Evolutionary conservation across 2,797 vertebrate species (phyloP), one percentile per base, ranked within the genome.

Genomic region (Lepus oiostolus): DNA sequence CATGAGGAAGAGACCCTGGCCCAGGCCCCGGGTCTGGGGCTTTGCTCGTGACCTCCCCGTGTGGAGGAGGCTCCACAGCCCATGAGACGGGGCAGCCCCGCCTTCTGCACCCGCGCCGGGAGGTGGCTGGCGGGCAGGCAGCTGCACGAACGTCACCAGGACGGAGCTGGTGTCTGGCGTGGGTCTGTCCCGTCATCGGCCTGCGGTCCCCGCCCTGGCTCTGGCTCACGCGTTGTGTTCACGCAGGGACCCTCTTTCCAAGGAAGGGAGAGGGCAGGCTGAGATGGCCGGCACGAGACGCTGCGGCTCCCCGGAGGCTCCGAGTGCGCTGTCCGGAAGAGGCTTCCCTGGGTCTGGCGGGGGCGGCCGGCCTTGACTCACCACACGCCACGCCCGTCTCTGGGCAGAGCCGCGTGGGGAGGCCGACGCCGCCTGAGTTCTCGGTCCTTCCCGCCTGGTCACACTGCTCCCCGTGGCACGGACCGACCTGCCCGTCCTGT

Each of bases 301-400:
- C 47, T 5, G 8, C 62, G 63, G 71, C 22, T 35, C 26, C 72
- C 77, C 63, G 4, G 7, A 26, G 19, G 17, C 35, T 71, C 47
- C 24, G 22, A 70, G 32, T 11, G 35, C 16, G 11, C 21, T 3
- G 42, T 54, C 76, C 21, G 10, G 26, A 8, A 60, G 17, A 16
- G 19, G 19, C 54, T 2, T 21, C 54, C 54, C 54, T 5, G 42
- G 8, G 63, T 52, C 80, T 79, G 72, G 62, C 50, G 58, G 17
- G 21, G 70, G 75, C 7, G 38, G 63, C 75, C 83, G 54, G 63
- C 63, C 77, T 82, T 96, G 75, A 94, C 80, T 97, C 93, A 95
- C 65, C 54, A 92, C 76, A 75, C 19, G 47, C 76, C 60, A 22
- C 76, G 82, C 80, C 65, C 82, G 32, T 21, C 89, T 91, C 26